Evolutionary conservation across 2,797 vertebrate genomes (phyloP).

Genomic region (Antennarius maculatus): DNA sequence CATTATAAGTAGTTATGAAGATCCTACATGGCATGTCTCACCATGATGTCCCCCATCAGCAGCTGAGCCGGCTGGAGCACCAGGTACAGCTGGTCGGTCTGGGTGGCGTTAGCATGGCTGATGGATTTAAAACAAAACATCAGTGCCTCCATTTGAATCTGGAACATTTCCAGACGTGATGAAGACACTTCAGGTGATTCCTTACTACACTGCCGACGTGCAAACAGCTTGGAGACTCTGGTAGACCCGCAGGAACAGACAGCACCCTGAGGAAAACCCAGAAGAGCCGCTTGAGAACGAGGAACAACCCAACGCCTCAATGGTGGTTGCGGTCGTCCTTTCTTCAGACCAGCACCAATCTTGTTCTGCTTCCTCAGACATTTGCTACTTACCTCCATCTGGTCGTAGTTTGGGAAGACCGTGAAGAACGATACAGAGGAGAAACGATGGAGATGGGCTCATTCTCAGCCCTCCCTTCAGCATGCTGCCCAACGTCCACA

Average conservation of each 20-base stretch:
- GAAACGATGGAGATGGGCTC: constrained; percentile 85
- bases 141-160: neutral
- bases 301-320: too few relatives aligned
- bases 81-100: constrained; percentile 83
- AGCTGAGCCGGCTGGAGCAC: constrained; percentile 90
- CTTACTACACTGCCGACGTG: constrained; percentile 94
- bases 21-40: constrained; percentile 65
- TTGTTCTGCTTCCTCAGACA: too few relatives aligned
- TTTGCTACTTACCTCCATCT: constrained; percentile 80
- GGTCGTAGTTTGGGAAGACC: constrained; percentile 83
- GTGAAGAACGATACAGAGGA: constrained; percentile 89
- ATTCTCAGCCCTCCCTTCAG: constrained; percentile 87
- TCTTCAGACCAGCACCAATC: too few relatives aligned
- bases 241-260: constrained; percentile 90
- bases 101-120: constrained; percentile 80
- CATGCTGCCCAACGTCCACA: constrained; percentile 88
- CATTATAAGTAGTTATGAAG: too few relatives aligned
- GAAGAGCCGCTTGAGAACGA: neutral
- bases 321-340: too few relatives aligned
- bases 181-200: neutral
- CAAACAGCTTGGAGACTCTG: constrained; percentile 89
- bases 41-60: constrained; percentile 92
- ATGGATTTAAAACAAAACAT: constrained; percentile 30
- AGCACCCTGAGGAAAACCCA: constrained; percentile 76
- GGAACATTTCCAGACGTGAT: neutral